These are phyloP conservation scores for Anoplophora glabripennis DNA, from an alignment of 1,140 invertebrate species.

Conservation along the genomic window DNA sequence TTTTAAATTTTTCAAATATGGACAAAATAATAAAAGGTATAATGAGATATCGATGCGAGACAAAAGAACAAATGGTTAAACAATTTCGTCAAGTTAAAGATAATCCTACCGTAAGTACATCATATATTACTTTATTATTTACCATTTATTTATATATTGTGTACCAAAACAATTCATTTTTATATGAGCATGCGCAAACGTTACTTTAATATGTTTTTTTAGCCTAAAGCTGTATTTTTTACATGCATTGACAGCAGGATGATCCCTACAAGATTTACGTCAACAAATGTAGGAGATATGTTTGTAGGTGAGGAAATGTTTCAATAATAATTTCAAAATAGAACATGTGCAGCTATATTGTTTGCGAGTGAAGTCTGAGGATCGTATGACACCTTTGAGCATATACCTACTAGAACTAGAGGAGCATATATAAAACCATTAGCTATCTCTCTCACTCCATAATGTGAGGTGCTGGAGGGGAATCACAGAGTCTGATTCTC, in stretches of 20 bases:
- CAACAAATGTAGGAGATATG: slow-evolving; percentile 95
- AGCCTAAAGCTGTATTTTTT: slow-evolving; percentile 96
- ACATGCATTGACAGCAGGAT: slow-evolving; percentile 97
- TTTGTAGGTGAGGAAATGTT: slow-evolving; percentile 72
- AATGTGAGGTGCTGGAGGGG: too few relatives aligned
- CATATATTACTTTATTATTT: neutral
- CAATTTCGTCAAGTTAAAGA: slow-evolving; percentile 85
- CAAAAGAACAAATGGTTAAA: slow-evolving; percentile 81
- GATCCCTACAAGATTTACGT: slow-evolving; percentile 91
- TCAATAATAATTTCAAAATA: too few relatives aligned
- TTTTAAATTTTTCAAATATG: slow-evolving; percentile 53
- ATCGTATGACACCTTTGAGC: too few relatives aligned
- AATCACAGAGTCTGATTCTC: too few relatives aligned
- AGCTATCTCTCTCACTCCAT: too few relatives aligned
- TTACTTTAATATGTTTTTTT: slow-evolving; percentile 41
- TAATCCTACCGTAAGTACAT: slow-evolving; percentile 74
- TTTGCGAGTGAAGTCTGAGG: too few relatives aligned
- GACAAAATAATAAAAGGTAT: slow-evolving; percentile 84
- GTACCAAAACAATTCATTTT: neutral
- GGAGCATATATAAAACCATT: too few relatives aligned
- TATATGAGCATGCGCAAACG: neutral
- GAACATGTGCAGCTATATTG: too few relatives aligned
- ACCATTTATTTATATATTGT: neutral
- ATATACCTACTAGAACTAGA: too few relatives aligned
- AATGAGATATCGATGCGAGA: slow-evolving; percentile 79